Percentiles rank a stretch among this genome's conserved stretches.
Conservation (phyloP, 2,113 vertebrate genomes). For the Saimiri boliviensis region DNA sequence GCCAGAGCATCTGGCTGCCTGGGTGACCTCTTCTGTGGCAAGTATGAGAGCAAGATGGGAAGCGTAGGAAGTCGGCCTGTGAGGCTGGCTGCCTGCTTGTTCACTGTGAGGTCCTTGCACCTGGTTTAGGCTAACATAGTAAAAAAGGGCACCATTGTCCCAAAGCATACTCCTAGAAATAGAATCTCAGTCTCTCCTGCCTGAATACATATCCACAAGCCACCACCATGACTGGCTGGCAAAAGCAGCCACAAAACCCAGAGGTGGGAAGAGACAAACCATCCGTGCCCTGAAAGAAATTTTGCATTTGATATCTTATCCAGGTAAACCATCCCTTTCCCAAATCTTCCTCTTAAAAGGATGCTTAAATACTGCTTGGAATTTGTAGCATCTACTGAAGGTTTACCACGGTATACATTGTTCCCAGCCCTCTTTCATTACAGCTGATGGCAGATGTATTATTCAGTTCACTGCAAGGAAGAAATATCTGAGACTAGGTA, state of each 20-base stretch:
- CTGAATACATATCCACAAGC: background rate
- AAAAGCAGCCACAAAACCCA: background rate
- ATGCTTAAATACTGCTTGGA: background rate
- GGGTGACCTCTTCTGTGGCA: background rate
- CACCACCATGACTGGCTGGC: background rate
- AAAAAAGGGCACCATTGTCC: background rate
- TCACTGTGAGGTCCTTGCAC: background rate
- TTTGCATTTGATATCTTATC: background rate
- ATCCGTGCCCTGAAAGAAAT: background rate
- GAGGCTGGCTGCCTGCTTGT: background rate
- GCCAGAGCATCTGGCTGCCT: background rate
- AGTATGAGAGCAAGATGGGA: too few relatives aligned
- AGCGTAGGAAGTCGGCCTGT: fast-evolving
- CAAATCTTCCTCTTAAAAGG: background rate
- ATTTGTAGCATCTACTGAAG: background rate
- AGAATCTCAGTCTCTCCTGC: background rate
- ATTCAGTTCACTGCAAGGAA: too few relatives aligned
- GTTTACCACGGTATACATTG: background rate
- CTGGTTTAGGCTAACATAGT: background rate
- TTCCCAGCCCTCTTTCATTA: too few relatives aligned
- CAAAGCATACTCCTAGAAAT: background rate
- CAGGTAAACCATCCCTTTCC: background rate
- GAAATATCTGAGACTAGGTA: too few relatives aligned
- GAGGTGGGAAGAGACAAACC: background rate
- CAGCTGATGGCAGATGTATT: background rate